Base-by-base conservation (phyloP, 1,140 invertebrate species). In the Ceratosolen solmsi region DNA sequence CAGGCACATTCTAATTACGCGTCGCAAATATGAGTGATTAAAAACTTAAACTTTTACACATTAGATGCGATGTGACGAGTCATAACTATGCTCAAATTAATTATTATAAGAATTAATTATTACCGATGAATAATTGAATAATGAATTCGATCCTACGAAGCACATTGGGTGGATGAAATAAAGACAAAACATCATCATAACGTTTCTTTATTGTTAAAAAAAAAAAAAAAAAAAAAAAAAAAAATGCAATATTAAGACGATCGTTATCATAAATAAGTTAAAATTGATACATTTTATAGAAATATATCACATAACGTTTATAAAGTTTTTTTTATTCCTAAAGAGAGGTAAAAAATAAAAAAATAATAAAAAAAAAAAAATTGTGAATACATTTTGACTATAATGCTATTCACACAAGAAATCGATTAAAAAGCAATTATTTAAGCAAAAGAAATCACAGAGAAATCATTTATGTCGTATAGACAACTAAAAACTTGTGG, bases 191-290 rank as follows among this genome's bases (percentile, higher is more conserved):
- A 38, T 81, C 46, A 9, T 81, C 58, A 38, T 80, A 58, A 75
- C 72, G 49, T 82, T 76, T 71, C 51, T 82, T 82, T 82, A 82
- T 82, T 82, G 41, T 76, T 77, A 82, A 82, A 81, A n/a, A n/a
- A n/a, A n/a, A n/a, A n/a, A n/a, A n/a, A n/a, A n/a, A n/a, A n/a
- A n/a, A n/a, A n/a, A n/a, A n/a, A n/a, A n/a, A n/a, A n/a, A n/a
- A n/a, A 73, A 82, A 82, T 71, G 60, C 54, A 77, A 49, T 82
- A 71, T 54, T 77, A 33, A 58, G 63, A 77, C 54, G 54, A 72
- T 70, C 17, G 25, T 46, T 76, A 70, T 80, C 15, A 74, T 80
- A 80, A 82, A 76, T 82, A 82, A 82, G 51, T 76, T 76, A 76
- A 82, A 80, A 54, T 68, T 54, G 63, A 70, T 82, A 71, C 80